phyloP scores from a whole-genome alignment of 2,888 invertebrate species.

The Eugnorisma glareosa region DNA sequence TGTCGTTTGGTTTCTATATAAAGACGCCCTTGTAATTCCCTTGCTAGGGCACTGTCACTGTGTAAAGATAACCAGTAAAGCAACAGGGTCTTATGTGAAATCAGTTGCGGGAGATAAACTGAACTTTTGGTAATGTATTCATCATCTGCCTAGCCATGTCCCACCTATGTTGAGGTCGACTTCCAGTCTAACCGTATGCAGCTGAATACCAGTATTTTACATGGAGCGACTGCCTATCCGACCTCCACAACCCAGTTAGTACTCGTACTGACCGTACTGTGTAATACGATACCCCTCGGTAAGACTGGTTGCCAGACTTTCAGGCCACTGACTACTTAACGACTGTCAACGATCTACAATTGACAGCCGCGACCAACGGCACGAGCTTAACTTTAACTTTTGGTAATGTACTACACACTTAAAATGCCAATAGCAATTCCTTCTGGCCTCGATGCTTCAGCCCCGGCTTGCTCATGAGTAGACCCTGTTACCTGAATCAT shows the following conservation, averaged over 20 bases:
- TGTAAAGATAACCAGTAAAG: not conserved
- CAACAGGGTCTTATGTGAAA: not conserved
- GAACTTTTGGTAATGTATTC: not conserved
- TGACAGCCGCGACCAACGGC: not conserved
- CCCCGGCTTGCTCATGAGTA: not conserved
- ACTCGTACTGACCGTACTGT: too few relatives aligned
- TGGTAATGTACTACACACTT: too few relatives aligned
- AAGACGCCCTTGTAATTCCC: constrained; percentile 60
- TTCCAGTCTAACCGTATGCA: not conserved
- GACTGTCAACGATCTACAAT: not conserved
- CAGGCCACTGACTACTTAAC: not conserved
- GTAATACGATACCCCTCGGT: not conserved
- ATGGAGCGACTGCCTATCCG: not conserved
- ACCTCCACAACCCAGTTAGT: not conserved
- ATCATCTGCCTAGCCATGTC: not conserved
- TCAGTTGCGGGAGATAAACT: not conserved
- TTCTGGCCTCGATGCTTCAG: not conserved
- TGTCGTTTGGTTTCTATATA: constrained; percentile 55
- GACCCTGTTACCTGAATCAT: not conserved
- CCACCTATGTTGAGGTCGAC: not conserved
- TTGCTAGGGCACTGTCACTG: constrained; percentile 37
- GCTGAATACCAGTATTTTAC: not conserved
- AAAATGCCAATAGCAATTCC: not conserved
- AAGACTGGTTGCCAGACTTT: not conserved
- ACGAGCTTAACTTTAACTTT: not conserved